phyloP scores from a whole-genome alignment of 2,888 invertebrate genomes.

The Trichopria drosophilae region DNA sequence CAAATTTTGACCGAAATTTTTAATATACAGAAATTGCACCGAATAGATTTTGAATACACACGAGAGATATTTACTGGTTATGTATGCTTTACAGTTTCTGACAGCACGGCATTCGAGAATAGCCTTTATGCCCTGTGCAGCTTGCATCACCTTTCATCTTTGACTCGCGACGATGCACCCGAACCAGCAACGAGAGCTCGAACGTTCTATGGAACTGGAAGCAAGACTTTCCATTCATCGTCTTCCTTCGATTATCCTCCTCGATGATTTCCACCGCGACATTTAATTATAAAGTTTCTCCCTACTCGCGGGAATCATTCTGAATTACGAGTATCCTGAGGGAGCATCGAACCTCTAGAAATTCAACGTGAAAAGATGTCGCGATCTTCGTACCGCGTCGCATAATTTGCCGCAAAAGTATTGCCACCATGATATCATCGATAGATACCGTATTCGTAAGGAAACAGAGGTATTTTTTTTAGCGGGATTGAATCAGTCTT shows the following conservation, averaged over 20 bases:
- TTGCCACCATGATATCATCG: conserved; percentile 40
- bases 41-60: too few relatives aligned
- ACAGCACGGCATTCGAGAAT: conserved; percentile 52
- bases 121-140: conserved; percentile 48
- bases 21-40: too few relatives aligned
- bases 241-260: conserved; percentile 25
- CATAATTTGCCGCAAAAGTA: conserved; percentile 46
- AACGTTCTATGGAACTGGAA: not conserved
- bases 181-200: conserved; percentile 41
- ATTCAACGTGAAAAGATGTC: conserved; percentile 40
- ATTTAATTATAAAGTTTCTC: conserved; percentile 40
- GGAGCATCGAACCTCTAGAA: conserved; percentile 40
- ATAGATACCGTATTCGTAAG: too few relatives aligned
- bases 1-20: too few relatives aligned
- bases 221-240: not conserved
- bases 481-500: too few relatives aligned
- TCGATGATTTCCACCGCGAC: conserved; percentile 33
- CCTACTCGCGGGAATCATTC: conserved; percentile 27
- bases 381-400: conserved; percentile 38
- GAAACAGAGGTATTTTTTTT: too few relatives aligned
- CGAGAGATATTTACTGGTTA: too few relatives aligned
- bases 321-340: conserved; percentile 18
- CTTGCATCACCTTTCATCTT: conserved; percentile 49
- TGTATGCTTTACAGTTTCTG: conserved; percentile 37
- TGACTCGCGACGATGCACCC: conserved; percentile 49